A percentile compares a stretch with the other conserved stretches of the same genome.
phyloP scores from a whole-genome alignment of 2,888 invertebrate genomes.

The Tenthredo mesomela region DNA sequence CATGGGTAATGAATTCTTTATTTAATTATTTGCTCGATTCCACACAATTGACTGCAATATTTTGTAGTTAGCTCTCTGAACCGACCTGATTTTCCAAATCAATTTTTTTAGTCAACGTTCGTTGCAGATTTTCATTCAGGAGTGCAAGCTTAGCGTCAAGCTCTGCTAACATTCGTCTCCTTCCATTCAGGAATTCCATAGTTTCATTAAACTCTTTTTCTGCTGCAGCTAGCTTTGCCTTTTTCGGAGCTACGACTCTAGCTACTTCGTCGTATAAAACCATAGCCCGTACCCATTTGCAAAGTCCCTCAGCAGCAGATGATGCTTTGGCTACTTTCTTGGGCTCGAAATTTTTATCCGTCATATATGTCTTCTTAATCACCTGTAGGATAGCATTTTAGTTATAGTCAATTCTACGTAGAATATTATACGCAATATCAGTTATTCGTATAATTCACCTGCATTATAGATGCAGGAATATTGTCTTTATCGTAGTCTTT shows the following conservation, averaged over 20 bases:
- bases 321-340: slow-evolving; percentile 92
- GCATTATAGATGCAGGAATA: slow-evolving; percentile 86
- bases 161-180: slow-evolving; percentile 87
- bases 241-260: slow-evolving; percentile 92
- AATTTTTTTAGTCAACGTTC: slow-evolving; percentile 84
- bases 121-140: slow-evolving; percentile 84
- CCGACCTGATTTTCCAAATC: slow-evolving; percentile 87
- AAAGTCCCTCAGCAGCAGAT: slow-evolving; percentile 95
- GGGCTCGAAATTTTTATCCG: slow-evolving; percentile 89
- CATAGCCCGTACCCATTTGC: slow-evolving; percentile 95
- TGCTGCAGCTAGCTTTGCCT: slow-evolving; percentile 88
- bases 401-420: background rate
- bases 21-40: background rate
- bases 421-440: background rate
- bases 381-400: slow-evolving; percentile 54
- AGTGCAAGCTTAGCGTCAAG: slow-evolving; percentile 88
- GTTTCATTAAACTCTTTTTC: slow-evolving; percentile 91
- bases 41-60: background rate
- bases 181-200: slow-evolving; percentile 91
- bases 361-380: slow-evolving; percentile 68
- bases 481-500: slow-evolving; percentile 93
- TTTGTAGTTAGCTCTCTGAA: slow-evolving; percentile 39
- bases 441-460: slow-evolving; percentile 77
- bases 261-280: slow-evolving; percentile 93
- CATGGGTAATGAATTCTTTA: background rate